Evolutionary conservation across 2,888 invertebrate genomes (phyloP).

Genomic region (Dusona sp.): DNA sequence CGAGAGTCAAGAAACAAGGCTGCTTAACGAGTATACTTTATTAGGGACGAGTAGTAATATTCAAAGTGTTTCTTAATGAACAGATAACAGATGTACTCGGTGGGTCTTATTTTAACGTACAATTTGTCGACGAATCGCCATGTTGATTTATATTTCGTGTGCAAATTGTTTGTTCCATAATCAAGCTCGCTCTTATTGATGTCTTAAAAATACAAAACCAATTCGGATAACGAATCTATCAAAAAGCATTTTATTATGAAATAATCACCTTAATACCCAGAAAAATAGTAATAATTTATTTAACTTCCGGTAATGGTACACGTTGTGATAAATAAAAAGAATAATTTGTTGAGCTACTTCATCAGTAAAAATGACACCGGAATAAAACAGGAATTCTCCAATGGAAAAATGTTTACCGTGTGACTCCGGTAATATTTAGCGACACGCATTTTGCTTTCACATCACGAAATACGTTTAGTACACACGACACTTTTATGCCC

Average conservation of each 20-base stretch:
- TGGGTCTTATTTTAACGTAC: background rate
- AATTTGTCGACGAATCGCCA: background rate
- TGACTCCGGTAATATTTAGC: background rate
- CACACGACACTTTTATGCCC: conserved; percentile 5
- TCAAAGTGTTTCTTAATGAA: conserved; percentile 6
- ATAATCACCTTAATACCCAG: background rate
- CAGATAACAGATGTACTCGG: background rate
- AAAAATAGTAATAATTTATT: background rate
- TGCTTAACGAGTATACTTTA: background rate
- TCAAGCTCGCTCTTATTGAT: background rate
- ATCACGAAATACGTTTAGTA: conserved; percentile 18
- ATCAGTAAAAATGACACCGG: background rate
- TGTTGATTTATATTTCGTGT: background rate
- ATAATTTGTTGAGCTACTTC: background rate
- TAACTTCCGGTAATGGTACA: background rate
- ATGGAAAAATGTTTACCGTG: background rate
- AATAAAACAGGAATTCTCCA: background rate
- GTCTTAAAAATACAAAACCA: background rate
- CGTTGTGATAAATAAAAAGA: background rate
- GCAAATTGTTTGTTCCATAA: background rate
- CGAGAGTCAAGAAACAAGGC: background rate
- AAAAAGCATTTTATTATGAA: background rate
- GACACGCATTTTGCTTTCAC: background rate
- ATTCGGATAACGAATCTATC: too few species aligned
- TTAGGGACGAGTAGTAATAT: too few species aligned